Percentiles rank a stretch among this genome's conserved stretches.
phyloP scores from a whole-genome alignment of 2,113 vertebrate genomes.

The Lagopus leucura region DNA sequence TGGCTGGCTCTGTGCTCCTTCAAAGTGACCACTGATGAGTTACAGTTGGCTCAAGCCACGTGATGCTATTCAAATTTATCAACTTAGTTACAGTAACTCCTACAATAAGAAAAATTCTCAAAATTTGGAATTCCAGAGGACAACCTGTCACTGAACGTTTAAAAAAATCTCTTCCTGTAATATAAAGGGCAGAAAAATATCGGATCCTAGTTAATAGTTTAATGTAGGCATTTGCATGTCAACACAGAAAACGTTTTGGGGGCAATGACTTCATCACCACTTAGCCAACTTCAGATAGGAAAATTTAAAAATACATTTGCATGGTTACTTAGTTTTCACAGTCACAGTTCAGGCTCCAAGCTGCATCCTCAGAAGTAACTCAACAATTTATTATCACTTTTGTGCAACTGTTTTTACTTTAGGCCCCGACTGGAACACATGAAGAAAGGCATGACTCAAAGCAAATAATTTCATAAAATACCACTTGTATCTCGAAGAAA shows the following conservation, averaged over 20 bases:
- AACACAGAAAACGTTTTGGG: slow-evolving; percentile 4
- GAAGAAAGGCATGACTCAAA: background rate
- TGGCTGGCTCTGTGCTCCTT: background rate
- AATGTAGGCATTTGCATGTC: background rate
- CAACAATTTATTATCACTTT: background rate
- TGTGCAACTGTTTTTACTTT: background rate
- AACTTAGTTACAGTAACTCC: background rate
- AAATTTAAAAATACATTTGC: slow-evolving; percentile 14
- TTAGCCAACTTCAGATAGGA: background rate
- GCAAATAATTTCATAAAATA: background rate
- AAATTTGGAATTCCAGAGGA: background rate
- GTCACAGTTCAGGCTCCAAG: background rate
- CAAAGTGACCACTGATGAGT: rapidly evolving
- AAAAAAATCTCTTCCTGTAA: rapidly evolving
- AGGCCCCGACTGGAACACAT: background rate
- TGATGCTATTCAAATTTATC: background rate
- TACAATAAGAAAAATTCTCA: background rate
- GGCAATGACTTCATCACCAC: background rate
- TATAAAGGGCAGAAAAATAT: background rate
- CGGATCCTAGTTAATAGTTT: background rate
- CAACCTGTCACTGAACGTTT: background rate
- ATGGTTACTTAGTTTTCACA: background rate
- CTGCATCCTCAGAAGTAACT: background rate
- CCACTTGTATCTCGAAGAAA: background rate
- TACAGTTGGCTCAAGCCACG: background rate